Evolutionary conservation across 2,113 vertebrate species (phyloP), one percentile per base, ranked within the genome.

Genomic region (Pagrus major): DNA sequence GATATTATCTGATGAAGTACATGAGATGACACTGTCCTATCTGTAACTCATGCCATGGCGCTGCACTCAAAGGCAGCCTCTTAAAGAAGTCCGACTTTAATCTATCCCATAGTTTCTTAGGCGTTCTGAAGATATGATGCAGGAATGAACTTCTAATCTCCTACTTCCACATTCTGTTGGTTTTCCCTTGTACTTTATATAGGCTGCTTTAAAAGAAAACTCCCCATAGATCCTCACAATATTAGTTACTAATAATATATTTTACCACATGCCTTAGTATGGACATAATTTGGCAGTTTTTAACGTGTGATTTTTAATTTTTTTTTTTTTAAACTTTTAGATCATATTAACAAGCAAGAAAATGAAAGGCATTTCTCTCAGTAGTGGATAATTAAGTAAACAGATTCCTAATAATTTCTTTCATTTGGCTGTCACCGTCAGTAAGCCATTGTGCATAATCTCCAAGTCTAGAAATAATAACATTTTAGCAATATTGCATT

Each of bases 21-120:
- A 83, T 80, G 64, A 82, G 81, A 85, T 76, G 64, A 69, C 63
- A 51, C 71, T 78, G n/a, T 71, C 21, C 59, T 76, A 71, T 87
- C 84, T 75, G 80, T 70, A 74, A 51, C 71, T 88, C 51, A 27
- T 70, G 71, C 80, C 77, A 51, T 69, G 46, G 68, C 71, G 25
- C 21, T 71, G 29, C 41, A 77, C 55, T 81, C 80, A 33, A 31
- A 54, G 47, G 59, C 23, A 44, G 37, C 65, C 58, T 25, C 21
- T 78, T 65, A 67, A 21, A 66, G 41, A 73, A 55, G 42, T 47
- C 69, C 33, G n/a, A 14, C 76, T 86, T 79, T 71, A 78, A 79
- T 91, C 27, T 55, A 15, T 35, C 44, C 16, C 55, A 58, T 59
- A 27, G 25, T 29, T 75, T 77, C 23, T 55, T n/a, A 61, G 3